These are phyloP conservation scores for Coccyzus lansbergi DNA, from an alignment of 2,797 vertebrate species.

Conservation along the genomic window DNA sequence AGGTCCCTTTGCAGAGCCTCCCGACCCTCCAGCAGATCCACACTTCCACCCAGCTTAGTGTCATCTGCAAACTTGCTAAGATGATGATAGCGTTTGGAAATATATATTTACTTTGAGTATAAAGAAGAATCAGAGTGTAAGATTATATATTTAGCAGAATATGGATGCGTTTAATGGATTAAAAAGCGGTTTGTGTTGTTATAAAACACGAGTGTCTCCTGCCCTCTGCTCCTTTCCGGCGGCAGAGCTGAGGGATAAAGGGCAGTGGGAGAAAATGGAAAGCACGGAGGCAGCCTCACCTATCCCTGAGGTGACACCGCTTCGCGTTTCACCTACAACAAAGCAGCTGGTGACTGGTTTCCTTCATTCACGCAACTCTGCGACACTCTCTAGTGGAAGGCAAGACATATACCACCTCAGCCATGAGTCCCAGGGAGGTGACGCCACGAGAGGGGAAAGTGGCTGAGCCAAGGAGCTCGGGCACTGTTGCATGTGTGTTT, in stretches of 20 bases:
- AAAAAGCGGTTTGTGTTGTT: not conserved
- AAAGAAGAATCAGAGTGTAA: not conserved
- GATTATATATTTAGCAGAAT: not conserved
- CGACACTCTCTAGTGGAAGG: conserved; percentile 40
- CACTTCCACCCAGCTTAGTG: too few relatives aligned
- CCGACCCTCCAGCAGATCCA: too few relatives aligned
- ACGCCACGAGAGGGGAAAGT: not conserved
- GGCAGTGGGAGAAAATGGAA: not conserved
- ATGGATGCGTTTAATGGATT: not conserved
- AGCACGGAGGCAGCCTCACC: not conserved
- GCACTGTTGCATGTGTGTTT: conserved; percentile 78
- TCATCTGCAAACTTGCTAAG: too few relatives aligned
- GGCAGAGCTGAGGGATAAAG: not conserved
- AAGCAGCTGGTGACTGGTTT: conserved; percentile 18
- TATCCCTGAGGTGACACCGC: not conserved
- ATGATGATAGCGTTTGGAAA: not conserved
- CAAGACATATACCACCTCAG: conserved; percentile 43
- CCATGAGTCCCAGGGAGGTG: not conserved
- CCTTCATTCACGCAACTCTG: not conserved
- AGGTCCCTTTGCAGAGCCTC: too few relatives aligned
- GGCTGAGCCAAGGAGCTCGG: conserved; percentile 67
- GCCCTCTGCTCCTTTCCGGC: not conserved
- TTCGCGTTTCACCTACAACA: not conserved
- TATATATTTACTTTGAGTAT: not conserved
- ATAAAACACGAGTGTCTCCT: not conserved